Conservation (phyloP, 1,140 invertebrate species). For the Dendroctonus ponderosae region DNA sequence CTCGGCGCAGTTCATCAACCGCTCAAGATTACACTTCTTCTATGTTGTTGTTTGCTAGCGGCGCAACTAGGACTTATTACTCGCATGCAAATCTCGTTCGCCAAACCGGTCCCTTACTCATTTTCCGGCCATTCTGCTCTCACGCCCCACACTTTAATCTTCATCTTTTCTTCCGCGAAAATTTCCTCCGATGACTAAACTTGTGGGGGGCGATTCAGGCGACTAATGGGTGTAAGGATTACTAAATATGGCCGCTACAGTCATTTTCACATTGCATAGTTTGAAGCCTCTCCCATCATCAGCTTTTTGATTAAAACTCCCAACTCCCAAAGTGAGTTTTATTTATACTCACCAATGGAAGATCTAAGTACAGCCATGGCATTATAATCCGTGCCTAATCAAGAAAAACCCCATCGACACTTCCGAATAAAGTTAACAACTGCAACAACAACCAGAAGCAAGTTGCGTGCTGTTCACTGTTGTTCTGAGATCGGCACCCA, state of each 20-base stretch:
- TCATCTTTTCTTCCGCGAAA: no score
- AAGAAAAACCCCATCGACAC: not conserved
- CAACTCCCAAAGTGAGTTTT: not conserved
- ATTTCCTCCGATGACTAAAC: no score
- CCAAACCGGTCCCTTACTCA: slow-evolving; percentile 8
- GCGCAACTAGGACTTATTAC: slow-evolving; percentile 10
- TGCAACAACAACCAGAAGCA: no score
- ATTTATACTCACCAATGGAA: slow-evolving; percentile 43
- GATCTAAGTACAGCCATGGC: slow-evolving; percentile 50
- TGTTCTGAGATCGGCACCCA: no score
- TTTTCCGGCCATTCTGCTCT: slow-evolving; percentile 6
- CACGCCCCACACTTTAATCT: not conserved
- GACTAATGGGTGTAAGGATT: no score
- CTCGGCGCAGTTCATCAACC: slow-evolving; percentile 16
- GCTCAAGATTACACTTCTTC: slow-evolving; percentile 7
- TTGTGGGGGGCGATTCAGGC: no score
- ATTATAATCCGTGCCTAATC: slow-evolving; percentile 30
- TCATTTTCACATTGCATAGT: no score
- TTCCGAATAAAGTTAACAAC: no score
- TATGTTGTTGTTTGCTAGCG: slow-evolving; percentile 12
- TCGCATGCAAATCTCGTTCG: slow-evolving; percentile 2
- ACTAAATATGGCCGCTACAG: no score
- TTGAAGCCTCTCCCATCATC: no score
- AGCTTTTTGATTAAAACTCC: no score
- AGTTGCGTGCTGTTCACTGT: no score